phyloP scores from a whole-genome alignment of 2,113 vertebrate genomes.

The Sylvicapra grimmia region DNA sequence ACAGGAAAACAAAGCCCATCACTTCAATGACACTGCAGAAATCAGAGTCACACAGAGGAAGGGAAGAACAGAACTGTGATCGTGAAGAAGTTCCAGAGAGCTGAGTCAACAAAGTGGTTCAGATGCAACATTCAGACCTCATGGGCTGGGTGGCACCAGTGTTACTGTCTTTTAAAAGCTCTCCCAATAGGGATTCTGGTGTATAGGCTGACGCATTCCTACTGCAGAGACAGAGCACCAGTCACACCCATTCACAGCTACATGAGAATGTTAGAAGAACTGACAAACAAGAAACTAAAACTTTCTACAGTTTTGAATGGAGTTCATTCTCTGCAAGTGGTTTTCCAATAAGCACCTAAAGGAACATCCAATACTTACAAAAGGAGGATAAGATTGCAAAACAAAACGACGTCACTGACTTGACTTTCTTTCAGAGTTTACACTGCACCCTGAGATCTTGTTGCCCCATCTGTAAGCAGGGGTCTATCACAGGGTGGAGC shows the following conservation, averaged over 20 bases:
- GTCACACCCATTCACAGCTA: neutral
- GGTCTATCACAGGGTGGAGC: rapidly evolving
- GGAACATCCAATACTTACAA: neutral
- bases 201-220: neutral
- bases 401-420: neutral
- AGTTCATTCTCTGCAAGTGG: neutral
- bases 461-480: too few relatives aligned
- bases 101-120: neutral
- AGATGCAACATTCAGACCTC: neutral
- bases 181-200: neutral
- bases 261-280: neutral
- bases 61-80: neutral
- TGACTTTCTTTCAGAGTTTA: neutral
- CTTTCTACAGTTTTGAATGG: neutral
- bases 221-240: neutral
- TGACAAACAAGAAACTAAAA: neutral
- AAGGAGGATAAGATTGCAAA: neutral
- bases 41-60: neutral
- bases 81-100: neutral
- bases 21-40: neutral
- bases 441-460: neutral
- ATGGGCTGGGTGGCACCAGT: too few relatives aligned
- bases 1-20: neutral
- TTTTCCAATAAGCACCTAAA: neutral
- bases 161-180: neutral